These are phyloP conservation scores for Entomyzon cyanotis DNA, from an alignment of 2,113 vertebrate species.

Conservation along the genomic window DNA sequence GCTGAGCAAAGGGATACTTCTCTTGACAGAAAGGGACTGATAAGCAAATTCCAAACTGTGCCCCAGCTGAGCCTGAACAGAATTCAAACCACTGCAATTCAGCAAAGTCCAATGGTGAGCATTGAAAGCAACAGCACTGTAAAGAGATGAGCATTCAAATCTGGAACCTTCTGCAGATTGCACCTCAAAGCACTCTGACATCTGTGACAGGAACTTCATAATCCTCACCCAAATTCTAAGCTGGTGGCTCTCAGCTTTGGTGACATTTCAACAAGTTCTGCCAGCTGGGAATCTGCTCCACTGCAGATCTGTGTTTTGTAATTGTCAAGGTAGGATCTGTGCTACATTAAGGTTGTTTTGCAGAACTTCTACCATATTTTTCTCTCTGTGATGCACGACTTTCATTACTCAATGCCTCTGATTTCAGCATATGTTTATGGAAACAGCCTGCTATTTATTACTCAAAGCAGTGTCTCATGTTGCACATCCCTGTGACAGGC, in stretches of 20 bases:
- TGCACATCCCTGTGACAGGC: not conserved
- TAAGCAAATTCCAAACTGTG: not conserved
- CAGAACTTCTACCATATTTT: not conserved
- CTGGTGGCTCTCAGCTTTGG: not conserved
- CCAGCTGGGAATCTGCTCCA: not conserved
- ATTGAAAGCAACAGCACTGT: not conserved
- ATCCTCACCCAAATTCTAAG: not conserved
- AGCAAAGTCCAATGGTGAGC: not conserved
- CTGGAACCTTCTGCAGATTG: not conserved
- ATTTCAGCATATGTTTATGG: constrained; percentile 30
- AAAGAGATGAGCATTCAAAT: not conserved
- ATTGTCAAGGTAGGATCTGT: not conserved
- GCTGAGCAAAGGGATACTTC: not conserved
- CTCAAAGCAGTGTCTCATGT: not conserved
- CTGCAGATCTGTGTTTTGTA: not conserved
- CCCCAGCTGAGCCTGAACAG: not conserved
- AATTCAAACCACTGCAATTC: not conserved
- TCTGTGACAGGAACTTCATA: not conserved
- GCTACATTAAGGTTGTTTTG: not conserved
- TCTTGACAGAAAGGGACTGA: not conserved
- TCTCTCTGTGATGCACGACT: constrained; percentile 12
- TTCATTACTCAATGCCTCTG: not conserved
- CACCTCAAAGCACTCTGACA: not conserved
- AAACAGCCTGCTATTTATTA: not conserved
- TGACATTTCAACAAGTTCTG: not conserved